Conservation (phyloP, 2,888 invertebrate species). For the Leptinotarsa rubiginosa region DNA sequence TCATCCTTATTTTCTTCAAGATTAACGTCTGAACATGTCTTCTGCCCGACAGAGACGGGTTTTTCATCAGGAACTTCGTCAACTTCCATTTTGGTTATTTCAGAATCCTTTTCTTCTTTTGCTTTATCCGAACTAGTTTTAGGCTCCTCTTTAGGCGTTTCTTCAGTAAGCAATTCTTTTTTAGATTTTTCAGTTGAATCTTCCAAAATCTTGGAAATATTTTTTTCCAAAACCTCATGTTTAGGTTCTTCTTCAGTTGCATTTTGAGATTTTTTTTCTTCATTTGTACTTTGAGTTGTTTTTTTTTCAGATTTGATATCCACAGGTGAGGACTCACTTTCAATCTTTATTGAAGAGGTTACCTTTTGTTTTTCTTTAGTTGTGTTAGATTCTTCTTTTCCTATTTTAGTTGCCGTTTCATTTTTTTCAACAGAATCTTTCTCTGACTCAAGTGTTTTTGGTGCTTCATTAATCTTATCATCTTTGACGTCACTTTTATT, state of each 20-base stretch:
- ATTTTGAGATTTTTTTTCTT: conserved; percentile 1
- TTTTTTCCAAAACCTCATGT: conserved; percentile 1
- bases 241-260: conserved; percentile 5
- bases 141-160: conserved; percentile 1
- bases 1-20: conserved; percentile 7
- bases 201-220: not conserved
- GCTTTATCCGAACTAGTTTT: not conserved
- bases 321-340: not conserved
- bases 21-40: conserved; percentile 45
- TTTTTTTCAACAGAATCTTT: not conserved
- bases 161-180: conserved; percentile 9
- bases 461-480: not conserved
- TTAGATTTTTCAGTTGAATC: conserved; percentile 8
- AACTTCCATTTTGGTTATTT: conserved; percentile 14
- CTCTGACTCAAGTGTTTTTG: not conserved
- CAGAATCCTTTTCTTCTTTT: conserved; percentile 13
- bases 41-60: not conserved
- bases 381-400: too few species aligned
- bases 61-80: conserved; percentile 50
- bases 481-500: not conserved
- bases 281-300: not conserved
- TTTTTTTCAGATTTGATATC: not conserved
- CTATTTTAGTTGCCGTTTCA: not conserved
- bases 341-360: not conserved
- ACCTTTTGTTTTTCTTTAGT: not conserved